Percentiles rank a stretch among this genome's conserved stretches.
Evolutionary conservation across 1,140 invertebrate species (phyloP).

Genomic region (Plodia interpunctella): DNA sequence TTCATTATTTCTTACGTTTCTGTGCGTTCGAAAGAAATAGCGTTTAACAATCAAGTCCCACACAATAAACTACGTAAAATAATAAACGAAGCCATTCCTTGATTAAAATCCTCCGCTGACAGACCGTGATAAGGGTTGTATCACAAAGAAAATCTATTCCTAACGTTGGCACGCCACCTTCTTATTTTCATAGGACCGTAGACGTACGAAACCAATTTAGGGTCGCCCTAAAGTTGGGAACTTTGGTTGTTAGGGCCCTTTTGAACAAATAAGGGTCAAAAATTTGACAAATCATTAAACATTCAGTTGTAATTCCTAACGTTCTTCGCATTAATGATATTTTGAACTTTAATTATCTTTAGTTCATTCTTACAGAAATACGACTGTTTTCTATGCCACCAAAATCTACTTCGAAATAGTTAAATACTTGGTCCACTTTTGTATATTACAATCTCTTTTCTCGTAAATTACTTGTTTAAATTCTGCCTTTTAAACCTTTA

Average conservation of each 20-base stretch:
- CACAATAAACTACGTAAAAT: background rate
- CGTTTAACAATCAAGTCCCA: background rate
- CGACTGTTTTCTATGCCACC: too few relatives aligned
- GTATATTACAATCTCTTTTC: too few relatives aligned
- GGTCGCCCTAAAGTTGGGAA: constrained; percentile 25
- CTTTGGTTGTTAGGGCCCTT: constrained; percentile 20
- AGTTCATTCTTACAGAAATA: too few relatives aligned
- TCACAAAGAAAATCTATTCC: constrained; percentile 1
- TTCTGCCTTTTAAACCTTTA: too few relatives aligned
- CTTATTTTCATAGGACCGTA: background rate
- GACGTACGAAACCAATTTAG: constrained; percentile 12
- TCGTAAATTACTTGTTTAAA: too few relatives aligned
- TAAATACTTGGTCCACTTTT: too few relatives aligned
- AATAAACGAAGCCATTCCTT: background rate
- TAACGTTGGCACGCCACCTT: background rate
- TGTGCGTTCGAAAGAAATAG: too few relatives aligned
- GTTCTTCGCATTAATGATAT: too few relatives aligned
- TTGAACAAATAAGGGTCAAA: constrained; percentile 16
- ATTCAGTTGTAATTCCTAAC: too few relatives aligned
- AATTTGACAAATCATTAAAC: constrained; percentile 13
- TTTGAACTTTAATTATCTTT: too few relatives aligned
- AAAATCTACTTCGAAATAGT: too few relatives aligned
- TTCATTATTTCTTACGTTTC: too few relatives aligned
- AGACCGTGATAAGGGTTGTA: background rate
- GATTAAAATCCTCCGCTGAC: constrained; percentile 4